Evolutionary conservation across 1,140 invertebrate species (phyloP).

Genomic region (Halesus radiatus): DNA sequence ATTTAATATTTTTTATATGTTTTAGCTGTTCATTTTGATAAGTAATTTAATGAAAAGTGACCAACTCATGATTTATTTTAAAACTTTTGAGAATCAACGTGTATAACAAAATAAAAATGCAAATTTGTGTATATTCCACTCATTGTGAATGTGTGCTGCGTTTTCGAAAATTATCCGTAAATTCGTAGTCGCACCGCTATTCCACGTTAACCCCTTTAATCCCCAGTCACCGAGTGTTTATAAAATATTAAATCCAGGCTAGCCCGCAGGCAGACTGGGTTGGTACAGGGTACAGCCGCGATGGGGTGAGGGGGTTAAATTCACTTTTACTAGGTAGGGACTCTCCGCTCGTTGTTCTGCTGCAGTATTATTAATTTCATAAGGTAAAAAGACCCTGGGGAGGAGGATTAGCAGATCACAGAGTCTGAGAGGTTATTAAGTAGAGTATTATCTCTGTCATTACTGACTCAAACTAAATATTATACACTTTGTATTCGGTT

Average conservation of each 20-base stretch:
- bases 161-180: slow-evolving; percentile 18
- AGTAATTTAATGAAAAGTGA: too few species aligned
- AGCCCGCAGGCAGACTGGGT: not conserved
- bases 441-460: slow-evolving; percentile 17
- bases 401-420: slow-evolving; percentile 30
- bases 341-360: not conserved
- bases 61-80: too few species aligned
- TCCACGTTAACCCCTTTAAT: slow-evolving; percentile 32
- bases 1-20: too few species aligned
- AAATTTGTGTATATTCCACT: too few species aligned
- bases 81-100: too few species aligned
- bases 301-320: slow-evolving; percentile 3
- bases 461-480: not conserved
- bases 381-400: slow-evolving; percentile 23
- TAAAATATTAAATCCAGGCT: slow-evolving; percentile 42
- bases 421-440: slow-evolving; percentile 28
- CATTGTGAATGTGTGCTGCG: not conserved
- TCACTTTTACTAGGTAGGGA: slow-evolving; percentile 14
- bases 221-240: slow-evolving; percentile 27
- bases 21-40: too few species aligned
- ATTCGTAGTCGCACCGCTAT: not conserved
- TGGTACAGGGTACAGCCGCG: not conserved
- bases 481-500: too few species aligned
- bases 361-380: slow-evolving; percentile 29
- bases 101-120: too few species aligned